Base-by-base conservation (phyloP, 2,113 vertebrate species). In the Chaetops frenatus region DNA sequence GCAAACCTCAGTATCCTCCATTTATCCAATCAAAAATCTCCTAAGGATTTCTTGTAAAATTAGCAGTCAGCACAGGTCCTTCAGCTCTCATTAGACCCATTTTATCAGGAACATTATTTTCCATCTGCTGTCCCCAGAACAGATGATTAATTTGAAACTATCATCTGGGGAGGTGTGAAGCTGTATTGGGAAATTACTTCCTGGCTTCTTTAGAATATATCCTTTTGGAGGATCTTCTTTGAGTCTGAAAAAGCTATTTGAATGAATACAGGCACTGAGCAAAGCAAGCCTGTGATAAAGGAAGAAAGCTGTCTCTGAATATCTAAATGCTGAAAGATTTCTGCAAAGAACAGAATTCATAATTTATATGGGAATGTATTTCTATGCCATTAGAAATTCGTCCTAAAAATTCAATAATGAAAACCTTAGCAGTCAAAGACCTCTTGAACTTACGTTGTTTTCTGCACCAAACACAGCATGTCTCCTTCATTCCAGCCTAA, bases 121-220 rank as follows among this genome's bases (percentile, higher is more conserved):
- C 79, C 76, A 71, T 95, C 58, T 90, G 81, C 67, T 92, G 38
- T 82, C 56, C 71, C 79, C 71, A 73, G 87, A 93, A 91, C 81
- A 91, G 81, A 87, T 89, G 69, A 94, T 86, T 89, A 85, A 84
- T 95, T 95, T 85, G 54, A 95, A 95, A 82, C 35, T 54, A 86
- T 54, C 66, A 51, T 87, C 66, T 80, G 71, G 56, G 62, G 90
- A 92, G 54, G 54, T 77, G 79, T 87, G 66, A 96, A 83, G 71
- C 70, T 81, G 33, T 78, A 80, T 85, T 72, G 58, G 58, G 62
- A 91, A 94, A 29, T 80, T 69, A 58, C 50, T 82, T 82, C 54
- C 74, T 82, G 70, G 5, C 40, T 69, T 82, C 76, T 92, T 93
- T 57, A 50, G 48, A 64, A 42, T 51, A 31, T 33, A 58, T 61